Evolutionary conservation across 1,140 invertebrate genomes (phyloP), one percentile per base, ranked within the genome.

Genomic region (Dinoponera quadriceps): DNA sequence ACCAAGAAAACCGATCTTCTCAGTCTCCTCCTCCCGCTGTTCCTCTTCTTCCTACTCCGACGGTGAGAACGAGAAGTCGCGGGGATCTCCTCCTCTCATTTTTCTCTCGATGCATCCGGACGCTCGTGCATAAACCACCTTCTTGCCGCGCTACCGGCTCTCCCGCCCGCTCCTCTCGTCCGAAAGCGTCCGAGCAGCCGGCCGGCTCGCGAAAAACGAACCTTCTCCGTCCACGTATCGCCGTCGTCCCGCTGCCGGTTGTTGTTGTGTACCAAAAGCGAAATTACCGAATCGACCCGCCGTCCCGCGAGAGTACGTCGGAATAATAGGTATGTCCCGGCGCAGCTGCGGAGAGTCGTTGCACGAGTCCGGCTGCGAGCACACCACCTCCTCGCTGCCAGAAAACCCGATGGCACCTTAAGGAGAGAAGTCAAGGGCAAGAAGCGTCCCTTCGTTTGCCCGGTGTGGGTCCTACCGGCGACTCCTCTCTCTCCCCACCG

Each of bases 361-460:
- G 75, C n/a, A 59, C 48, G 38, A 51, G 44, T 29, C 20, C 71
- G 55, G 71, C 55, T 63, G 55, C 44, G 74, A 84, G 77, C 38
- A 66, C 60, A 33, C 38, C 65, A 71, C 77, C 71, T 66, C 55
- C 83, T 85, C 48, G 85, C 77, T 88, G 85, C 88, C 88, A 88
- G 88, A 89, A 89, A 88, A 88, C 84, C 65, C 74, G 87, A 89
- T 88, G 80, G 83, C 68, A 86, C 86, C 84, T 89, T 89, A 90
- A 89, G 82, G 68, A 88, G 86, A 89, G 82, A 85, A 88, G 86
- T 86, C 88, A 89, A 90, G 89, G 88, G 86, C 89, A 90, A 88
- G 89, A 89, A 89, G 82, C 72, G 88, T 89, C 83, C 85, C 88
- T 89, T 89, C 69, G 74, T 72, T 72, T 81, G 69, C 62, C 72